Conservation (phyloP, 1,140 invertebrate genomes). For the Phthorimaea operculella region DNA sequence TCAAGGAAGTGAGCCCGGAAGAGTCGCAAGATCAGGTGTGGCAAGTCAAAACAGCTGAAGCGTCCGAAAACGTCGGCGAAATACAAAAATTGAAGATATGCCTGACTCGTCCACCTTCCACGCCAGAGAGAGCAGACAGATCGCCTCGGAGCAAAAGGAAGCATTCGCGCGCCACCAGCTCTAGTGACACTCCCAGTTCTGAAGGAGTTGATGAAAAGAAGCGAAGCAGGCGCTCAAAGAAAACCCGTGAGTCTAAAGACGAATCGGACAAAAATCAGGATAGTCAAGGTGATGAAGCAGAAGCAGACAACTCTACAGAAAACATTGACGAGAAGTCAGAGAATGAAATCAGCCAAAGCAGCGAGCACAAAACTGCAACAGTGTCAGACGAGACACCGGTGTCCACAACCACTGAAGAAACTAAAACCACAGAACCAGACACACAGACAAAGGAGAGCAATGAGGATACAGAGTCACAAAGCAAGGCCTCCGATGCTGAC, state of each 20-base stretch:
- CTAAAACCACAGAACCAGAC: conserved; percentile 23
- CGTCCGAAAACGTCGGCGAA: conserved; percentile 42
- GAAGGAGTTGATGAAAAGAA: conserved; percentile 48
- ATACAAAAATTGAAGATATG: conserved; percentile 61
- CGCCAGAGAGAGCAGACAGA: conserved; percentile 53
- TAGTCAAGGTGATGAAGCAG: conserved; percentile 36
- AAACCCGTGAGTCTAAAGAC: conserved; percentile 38
- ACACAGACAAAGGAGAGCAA: conserved; percentile 9
- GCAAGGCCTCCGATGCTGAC: conserved; percentile 41
- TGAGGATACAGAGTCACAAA: conserved; percentile 17
- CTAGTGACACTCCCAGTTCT: conserved; percentile 48
- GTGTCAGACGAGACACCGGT: conserved; percentile 31
- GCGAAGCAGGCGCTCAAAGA: conserved; percentile 43
- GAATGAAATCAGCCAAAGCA: conserved; percentile 21
- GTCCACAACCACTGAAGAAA: conserved; percentile 45
- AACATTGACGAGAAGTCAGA: conserved; percentile 12
- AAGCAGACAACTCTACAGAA: conserved; percentile 20
- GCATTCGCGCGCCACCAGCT: conserved; percentile 52
- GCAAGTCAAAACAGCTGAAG: conserved; percentile 53
- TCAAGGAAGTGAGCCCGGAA: conserved; percentile 39
- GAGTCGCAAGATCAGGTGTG: conserved; percentile 54
- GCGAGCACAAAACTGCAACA: conserved; percentile 12
- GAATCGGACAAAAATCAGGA: conserved; percentile 37
- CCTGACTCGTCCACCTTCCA: conserved; percentile 50
- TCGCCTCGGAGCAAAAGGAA: conserved; percentile 60